Conservation (phyloP, 2,113 vertebrate genomes). For the Mobula hypostoma region DNA sequence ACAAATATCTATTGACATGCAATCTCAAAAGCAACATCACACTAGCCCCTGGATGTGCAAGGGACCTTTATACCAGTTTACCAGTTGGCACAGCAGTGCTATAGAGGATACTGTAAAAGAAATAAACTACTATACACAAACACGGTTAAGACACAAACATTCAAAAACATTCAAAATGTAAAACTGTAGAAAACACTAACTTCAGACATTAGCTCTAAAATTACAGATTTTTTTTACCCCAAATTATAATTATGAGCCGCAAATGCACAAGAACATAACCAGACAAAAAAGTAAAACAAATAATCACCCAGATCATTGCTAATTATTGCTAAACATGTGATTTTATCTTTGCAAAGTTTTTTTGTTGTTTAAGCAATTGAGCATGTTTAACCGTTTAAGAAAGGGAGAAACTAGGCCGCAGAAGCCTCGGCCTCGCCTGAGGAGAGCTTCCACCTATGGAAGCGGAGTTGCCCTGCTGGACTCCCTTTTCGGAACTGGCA, state of each 20-base stretch:
- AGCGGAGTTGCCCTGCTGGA: background rate
- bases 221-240: background rate
- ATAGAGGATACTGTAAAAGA: background rate
- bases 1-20: background rate
- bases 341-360: background rate
- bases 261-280: background rate
- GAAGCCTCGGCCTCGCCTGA: slow-evolving; percentile 15
- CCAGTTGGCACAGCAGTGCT: background rate
- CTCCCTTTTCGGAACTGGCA: background rate
- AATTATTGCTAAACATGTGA: background rate
- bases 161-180: background rate
- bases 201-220: background rate
- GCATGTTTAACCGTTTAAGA: too few species aligned
- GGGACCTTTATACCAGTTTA: background rate
- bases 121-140: background rate
- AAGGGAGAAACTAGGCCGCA: background rate
- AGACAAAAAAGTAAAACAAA: background rate
- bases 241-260: background rate
- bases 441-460: background rate
- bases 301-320: background rate
- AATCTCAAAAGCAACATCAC: background rate
- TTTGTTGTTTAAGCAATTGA: background rate
- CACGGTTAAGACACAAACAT: background rate
- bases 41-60: background rate
- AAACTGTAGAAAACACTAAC: background rate